phyloP scores from a whole-genome alignment of 2,113 vertebrate genomes.

The Toxotes chatareus region DNA sequence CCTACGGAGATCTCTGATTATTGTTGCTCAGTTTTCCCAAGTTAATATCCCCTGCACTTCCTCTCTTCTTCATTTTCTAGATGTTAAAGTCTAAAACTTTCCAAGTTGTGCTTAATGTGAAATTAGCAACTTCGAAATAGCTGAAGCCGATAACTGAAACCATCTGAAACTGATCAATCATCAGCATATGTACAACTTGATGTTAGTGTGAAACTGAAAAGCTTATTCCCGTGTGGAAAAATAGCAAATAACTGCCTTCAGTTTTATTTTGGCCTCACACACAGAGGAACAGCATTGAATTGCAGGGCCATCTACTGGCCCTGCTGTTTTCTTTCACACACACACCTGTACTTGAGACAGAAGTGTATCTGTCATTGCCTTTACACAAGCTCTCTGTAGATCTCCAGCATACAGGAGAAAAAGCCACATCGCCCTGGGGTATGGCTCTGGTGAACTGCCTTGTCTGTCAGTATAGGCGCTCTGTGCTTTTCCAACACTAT shows the following conservation, averaged over 20 bases:
- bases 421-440: conserved; percentile 28
- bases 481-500: conserved; percentile 10
- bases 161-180: too few species aligned
- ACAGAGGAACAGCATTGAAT: background rate
- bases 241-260: background rate
- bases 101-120: background rate
- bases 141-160: background rate
- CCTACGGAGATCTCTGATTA: conserved; percentile 10
- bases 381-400: conserved; percentile 25
- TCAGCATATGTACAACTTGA: background rate
- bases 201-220: background rate
- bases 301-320: background rate
- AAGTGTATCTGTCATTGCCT: conserved; percentile 38
- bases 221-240: background rate
- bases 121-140: background rate
- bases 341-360: conserved; percentile 24
- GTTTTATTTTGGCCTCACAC: background rate
- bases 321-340: conserved; percentile 7
- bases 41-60: background rate
- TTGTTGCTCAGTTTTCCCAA: conserved; percentile 10
- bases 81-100: background rate
- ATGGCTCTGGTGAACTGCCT: conserved; percentile 20
- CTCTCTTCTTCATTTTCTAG: background rate
- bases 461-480: conserved; percentile 23
- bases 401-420: conserved; percentile 19